Percentiles rank a stretch among this genome's conserved stretches.
Conservation (phyloP, 2,888 invertebrate species). For the Suillia variegata region DNA sequence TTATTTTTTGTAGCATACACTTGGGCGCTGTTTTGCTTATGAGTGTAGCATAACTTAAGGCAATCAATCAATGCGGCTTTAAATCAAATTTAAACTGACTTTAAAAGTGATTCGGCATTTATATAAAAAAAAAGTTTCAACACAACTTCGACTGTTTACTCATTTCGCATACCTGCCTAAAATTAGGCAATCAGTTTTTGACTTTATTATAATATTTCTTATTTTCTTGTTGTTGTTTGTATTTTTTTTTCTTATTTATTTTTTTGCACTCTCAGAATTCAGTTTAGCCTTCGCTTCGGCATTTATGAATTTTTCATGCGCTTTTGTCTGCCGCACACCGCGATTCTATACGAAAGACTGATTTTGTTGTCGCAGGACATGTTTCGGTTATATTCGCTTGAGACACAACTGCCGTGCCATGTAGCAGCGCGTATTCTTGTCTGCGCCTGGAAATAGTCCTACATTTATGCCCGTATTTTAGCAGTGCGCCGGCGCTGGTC, state of each 20-base stretch:
- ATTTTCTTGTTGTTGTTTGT: too few relatives aligned
- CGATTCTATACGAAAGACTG: constrained; percentile 53
- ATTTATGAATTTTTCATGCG: constrained; percentile 56
- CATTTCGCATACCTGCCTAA: not conserved
- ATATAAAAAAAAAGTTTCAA: too few relatives aligned
- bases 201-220: too few relatives aligned
- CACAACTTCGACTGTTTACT: too few relatives aligned
- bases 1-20: constrained; percentile 7
- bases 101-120: too few relatives aligned
- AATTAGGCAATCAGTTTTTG: not conserved
- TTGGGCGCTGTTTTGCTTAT: constrained; percentile 1
- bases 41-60: not conserved
- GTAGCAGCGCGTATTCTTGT: too few relatives aligned
- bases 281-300: too few relatives aligned
- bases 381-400: constrained; percentile 17
- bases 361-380: constrained; percentile 33
- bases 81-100: too few relatives aligned
- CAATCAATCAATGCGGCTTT: not conserved
- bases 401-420: too few relatives aligned
- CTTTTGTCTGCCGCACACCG: constrained; percentile 51
- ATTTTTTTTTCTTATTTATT: too few relatives aligned
- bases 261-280: too few relatives aligned
- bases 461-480: constrained; percentile 31
- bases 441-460: constrained; percentile 19
- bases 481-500: constrained; percentile 25